Base-by-base conservation (phyloP, 1,140 invertebrate genomes). In the Drosophila ficusphila region DNA sequence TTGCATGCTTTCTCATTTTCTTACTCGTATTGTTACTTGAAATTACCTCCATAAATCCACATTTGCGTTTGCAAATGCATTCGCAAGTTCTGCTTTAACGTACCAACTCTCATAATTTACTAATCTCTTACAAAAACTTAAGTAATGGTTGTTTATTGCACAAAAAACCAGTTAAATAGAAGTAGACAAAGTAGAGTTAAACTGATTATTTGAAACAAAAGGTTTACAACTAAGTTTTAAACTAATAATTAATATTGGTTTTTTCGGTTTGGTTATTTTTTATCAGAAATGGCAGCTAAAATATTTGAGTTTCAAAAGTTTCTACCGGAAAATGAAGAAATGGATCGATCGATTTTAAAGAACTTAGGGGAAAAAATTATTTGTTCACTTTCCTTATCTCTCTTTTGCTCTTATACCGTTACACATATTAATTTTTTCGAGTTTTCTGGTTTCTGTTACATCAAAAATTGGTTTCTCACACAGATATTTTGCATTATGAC, bases 111-210 rank as follows among this genome's bases (percentile, higher is more conserved):
- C 72, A 86, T 86, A 85, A 88, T 85, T 85, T 41, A 67, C 81
- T 85, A 86, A 76, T 75, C 62, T 85, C 81, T 81, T 85, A 85
- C 73, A 88, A 86, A 86, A 85, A 76, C 81, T 79, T 79, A 85
- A 81, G 52, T 73, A 71, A 73, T 62, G 34, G 72, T 72, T 74
- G 58, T 76, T 61, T 52, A 48, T 79, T 56, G 46, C 60, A 65
- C 54, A 54, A 75, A 52, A 75, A 67, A 64, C 16, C 33, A 19
- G 39, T 33, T 46, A 31, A 56, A 52, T n/a, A 41, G 19, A 49
- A 36, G 4, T 42, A 25, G 36, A 12, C 14, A 49, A 57, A 53
- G 21, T 72, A 31, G 25, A 41, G 39, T 56, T 58, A 57, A 38
- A 52, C 33, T 52, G 61, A 65, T 42, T 42, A 61, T 62, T 62